phyloP scores from a whole-genome alignment of 2,113 vertebrate species.

The Romanogobio albipinnatus region DNA sequence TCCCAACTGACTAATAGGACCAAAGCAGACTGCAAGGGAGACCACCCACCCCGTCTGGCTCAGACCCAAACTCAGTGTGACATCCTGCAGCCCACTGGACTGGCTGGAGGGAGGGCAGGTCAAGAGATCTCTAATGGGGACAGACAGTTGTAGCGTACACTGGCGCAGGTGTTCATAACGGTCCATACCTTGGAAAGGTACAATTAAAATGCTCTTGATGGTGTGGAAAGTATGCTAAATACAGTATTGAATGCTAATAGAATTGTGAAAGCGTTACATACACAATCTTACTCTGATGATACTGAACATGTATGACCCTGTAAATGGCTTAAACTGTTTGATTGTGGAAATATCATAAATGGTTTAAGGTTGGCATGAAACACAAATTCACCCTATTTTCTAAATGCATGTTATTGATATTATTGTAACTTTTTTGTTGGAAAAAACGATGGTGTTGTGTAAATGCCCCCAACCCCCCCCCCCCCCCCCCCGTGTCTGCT shows the following conservation, averaged over 20 bases:
- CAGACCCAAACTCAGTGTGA: constrained; percentile 57
- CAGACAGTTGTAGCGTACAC: background rate
- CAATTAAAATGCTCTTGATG: background rate
- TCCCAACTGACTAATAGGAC: constrained; percentile 50
- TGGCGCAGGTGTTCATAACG: background rate
- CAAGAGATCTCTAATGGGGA: background rate
- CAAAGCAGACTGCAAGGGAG: constrained; percentile 56
- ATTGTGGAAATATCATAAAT: background rate
- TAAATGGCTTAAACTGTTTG: background rate
- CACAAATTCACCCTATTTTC: background rate
- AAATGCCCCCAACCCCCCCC: no score
- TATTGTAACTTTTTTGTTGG: no score
- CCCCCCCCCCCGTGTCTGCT: background rate
- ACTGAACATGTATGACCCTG: background rate
- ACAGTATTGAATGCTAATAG: background rate
- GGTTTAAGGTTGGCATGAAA: background rate
- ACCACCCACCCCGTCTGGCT: constrained; percentile 74
- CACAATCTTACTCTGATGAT: background rate
- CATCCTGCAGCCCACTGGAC: constrained; percentile 24
- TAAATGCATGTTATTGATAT: background rate
- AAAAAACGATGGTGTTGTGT: no score
- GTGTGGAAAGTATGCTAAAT: background rate
- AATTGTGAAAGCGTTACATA: background rate
- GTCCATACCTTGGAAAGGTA: background rate
- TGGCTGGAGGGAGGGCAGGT: constrained; percentile 14